These are phyloP conservation scores for Passerculus sandwichensis DNA, from an alignment of 2,797 vertebrate genomes.

Conservation along the genomic window DNA sequence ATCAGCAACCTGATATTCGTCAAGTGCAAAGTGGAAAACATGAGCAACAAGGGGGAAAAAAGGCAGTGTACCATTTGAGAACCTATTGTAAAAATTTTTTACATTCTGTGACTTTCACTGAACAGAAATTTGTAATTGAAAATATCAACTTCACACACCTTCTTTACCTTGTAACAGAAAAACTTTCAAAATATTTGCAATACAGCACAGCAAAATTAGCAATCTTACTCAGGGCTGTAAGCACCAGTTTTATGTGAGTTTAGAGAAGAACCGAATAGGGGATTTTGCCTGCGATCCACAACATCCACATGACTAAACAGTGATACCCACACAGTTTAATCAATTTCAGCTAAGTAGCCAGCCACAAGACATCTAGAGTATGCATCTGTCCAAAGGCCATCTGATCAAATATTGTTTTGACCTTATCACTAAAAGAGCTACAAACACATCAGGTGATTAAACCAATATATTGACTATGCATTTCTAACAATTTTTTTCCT, in stretches of 20 bases:
- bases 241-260: neutral
- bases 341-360: neutral
- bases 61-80: neutral
- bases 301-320: neutral
- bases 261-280: neutral
- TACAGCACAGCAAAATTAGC: neutral
- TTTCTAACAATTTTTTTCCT: neutral
- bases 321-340: neutral
- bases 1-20: neutral
- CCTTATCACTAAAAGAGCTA: neutral
- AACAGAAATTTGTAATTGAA: neutral
- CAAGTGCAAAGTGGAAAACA: neutral
- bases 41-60: neutral
- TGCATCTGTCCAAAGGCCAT: neutral
- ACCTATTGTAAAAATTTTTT: neutral
- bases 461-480: neutral
- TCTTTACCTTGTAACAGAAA: neutral
- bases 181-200: neutral
- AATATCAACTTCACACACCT: neutral
- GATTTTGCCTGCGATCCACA: neutral
- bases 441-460: neutral
- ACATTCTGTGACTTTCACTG: neutral
- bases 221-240: neutral
- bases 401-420: neutral
- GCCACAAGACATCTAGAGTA: neutral